phyloP scores from a whole-genome alignment of 1,140 invertebrate genomes.

The Neodiprion fabricii region DNA sequence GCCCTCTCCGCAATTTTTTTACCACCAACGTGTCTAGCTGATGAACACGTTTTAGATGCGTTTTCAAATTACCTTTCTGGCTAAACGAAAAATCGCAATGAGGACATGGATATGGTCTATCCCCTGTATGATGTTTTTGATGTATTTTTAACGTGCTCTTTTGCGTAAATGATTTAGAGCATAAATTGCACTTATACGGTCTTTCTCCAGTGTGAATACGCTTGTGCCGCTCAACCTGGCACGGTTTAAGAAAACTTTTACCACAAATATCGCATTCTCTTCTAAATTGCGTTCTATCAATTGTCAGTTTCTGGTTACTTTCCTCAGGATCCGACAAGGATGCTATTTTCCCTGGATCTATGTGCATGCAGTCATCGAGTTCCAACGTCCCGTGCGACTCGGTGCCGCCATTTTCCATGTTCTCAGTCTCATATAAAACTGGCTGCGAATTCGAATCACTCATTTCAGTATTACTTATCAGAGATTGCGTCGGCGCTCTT shows the following conservation, averaged over 20 bases:
- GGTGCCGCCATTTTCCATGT: not conserved
- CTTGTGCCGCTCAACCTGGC: conserved; percentile 54
- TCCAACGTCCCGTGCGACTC: not conserved
- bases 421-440: not conserved
- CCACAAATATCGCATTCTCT: conserved; percentile 55
- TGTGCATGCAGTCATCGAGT: conserved; percentile 10
- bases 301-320: conserved; percentile 12
- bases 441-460: not conserved
- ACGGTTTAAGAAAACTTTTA: conserved; percentile 54
- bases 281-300: conserved; percentile 29
- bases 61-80: conserved; percentile 69
- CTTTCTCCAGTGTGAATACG: conserved; percentile 73
- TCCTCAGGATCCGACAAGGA: conserved; percentile 7
- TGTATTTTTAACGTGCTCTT: conserved; percentile 71
- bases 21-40: conserved; percentile 33
- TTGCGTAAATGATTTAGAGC: conserved; percentile 71
- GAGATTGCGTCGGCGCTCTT: not conserved
- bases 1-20: conserved; percentile 35
- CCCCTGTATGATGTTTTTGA: conserved; percentile 67
- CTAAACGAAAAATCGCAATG: conserved; percentile 64
- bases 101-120: conserved; percentile 61
- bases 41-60: conserved; percentile 66
- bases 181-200: conserved; percentile 70
- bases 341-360: conserved; percentile 13
- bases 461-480: not conserved